These are phyloP conservation scores for Microcebus ravelobensis DNA, from an alignment of 2,113 vertebrate genomes.

Conservation along the genomic window DNA sequence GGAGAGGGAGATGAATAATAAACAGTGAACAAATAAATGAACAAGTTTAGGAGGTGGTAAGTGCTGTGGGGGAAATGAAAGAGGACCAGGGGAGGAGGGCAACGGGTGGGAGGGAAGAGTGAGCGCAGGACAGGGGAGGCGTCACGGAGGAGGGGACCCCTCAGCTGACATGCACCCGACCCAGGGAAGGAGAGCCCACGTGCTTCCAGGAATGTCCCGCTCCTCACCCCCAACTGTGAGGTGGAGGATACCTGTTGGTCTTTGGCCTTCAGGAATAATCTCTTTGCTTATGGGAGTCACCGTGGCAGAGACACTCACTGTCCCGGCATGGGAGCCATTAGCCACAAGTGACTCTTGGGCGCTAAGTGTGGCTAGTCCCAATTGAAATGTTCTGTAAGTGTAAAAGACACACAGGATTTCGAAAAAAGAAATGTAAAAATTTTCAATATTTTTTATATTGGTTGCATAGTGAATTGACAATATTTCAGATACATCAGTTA, in stretches of 20 bases:
- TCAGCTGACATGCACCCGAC: neutral
- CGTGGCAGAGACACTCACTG: neutral
- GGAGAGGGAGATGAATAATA: neutral
- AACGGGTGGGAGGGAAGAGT: neutral
- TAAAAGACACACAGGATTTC: neutral
- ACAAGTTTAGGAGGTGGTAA: neutral
- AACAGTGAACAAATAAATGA: neutral
- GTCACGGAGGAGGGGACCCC: neutral
- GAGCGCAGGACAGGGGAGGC: neutral
- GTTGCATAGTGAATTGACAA: neutral
- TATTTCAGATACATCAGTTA: neutral
- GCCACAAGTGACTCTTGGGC: neutral
- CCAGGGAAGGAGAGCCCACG: neutral
- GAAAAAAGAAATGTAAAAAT: neutral
- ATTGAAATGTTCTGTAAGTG: neutral
- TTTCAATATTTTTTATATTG: neutral
- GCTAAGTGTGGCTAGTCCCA: neutral
- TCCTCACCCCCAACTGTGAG: neutral
- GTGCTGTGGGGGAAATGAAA: neutral
- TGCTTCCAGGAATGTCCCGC: neutral
- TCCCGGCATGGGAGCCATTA: neutral
- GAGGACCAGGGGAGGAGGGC: neutral
- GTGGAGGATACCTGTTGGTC: neutral
- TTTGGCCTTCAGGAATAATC: neutral
- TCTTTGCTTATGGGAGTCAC: neutral